Evolutionary conservation across 2,113 vertebrate species (phyloP).

Genomic region (Platichthys flesus): DNA sequence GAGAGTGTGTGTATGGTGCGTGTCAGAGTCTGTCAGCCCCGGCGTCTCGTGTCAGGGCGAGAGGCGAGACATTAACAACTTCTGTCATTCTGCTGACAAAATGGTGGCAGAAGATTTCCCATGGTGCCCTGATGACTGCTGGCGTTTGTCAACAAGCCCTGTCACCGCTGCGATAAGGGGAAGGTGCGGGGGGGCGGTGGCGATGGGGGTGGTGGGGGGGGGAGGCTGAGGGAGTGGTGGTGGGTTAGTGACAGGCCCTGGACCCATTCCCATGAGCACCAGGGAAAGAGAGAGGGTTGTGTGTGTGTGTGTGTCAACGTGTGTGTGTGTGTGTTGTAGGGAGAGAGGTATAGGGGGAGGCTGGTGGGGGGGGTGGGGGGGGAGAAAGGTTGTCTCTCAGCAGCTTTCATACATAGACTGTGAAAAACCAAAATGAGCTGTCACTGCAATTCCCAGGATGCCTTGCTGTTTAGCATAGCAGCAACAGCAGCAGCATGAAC

Average conservation of each 20-base stretch:
- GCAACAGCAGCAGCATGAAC: conserved; percentile 83
- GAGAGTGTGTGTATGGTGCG: conserved; percentile 69
- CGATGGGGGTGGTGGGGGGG: conserved; percentile 81
- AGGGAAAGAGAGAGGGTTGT: conserved; percentile 73
- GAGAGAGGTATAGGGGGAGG: not conserved
- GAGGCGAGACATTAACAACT: conserved; percentile 99
- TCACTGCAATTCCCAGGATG: conserved; percentile 99
- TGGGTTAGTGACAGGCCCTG: conserved; percentile 97
- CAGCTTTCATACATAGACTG: conserved; percentile 93
- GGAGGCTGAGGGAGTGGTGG: conserved; percentile 86
- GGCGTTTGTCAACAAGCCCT: conserved; percentile 99
- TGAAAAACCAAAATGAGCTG: conserved; percentile 98
- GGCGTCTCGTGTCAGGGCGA: conserved; percentile 97
- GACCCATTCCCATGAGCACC: conserved; percentile 95
- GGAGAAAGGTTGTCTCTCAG: conserved; percentile 85
- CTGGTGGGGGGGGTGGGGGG: conserved; percentile 14
- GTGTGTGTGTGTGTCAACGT: conserved; percentile 16
- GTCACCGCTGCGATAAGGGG: conserved; percentile 94
- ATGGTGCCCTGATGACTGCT: conserved; percentile 99
- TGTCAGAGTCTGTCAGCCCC: conserved; percentile 98
- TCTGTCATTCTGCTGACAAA: conserved; percentile 99
- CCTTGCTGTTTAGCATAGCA: conserved; percentile 99
- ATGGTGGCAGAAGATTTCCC: conserved; percentile 99
- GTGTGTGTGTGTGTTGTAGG: conserved; percentile 39
- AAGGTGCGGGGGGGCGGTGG: conserved; percentile 82